Base-by-base conservation (phyloP, 1,140 invertebrate genomes). In the Carcinoscorpius rotundicauda region DNA sequence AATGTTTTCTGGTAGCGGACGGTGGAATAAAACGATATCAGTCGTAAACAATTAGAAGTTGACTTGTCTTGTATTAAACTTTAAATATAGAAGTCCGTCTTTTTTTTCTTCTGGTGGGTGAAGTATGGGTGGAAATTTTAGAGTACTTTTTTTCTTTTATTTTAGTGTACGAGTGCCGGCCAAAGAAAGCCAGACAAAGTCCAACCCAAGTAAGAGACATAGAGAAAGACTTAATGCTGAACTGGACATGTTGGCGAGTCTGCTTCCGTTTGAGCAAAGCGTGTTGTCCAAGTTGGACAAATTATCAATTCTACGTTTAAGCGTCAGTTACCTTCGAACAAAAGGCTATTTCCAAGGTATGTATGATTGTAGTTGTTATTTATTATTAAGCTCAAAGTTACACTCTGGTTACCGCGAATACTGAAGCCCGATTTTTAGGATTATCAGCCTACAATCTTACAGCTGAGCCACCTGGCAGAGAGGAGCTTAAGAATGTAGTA, bases 331-430 rank as follows among this genome's bases (percentile, higher is more conserved):
- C 78, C 85, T 99, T 69, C 83, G 95, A 68, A 98, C 95, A 72
- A 99, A 99, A 82, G 96, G 92, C 79, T 98, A 98, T 81, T 98
- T 98, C 81, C 93, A 97, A 91, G 92, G 96, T 98, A 79, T 84
- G 85, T 76, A 48, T 52, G 49, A 29, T 52, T 48, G n/a, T 6
- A 1, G 29, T 29, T 29, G 29, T 29, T 29, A 10, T 50, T 49
- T 60, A 5, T 48, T 10, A 8, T 8, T 49, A n/a, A 8, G 48
- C 64, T 55, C n/a, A 55, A 9, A 55, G n/a, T 9, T 3, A 55
- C 8, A 55, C n/a, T n/a, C 8, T 55, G 0, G n/a, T 55, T n/a
- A n/a, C n/a, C 8, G n/a, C 53, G 3, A 55, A 55, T 8, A 9
- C 3, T 55, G n/a, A 4, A 55, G n/a, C n/a, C n/a, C 8, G n/a